These are phyloP conservation scores for Ciconia stormi DNA, from an alignment of 2,113 vertebrate species.

Conservation along the genomic window DNA sequence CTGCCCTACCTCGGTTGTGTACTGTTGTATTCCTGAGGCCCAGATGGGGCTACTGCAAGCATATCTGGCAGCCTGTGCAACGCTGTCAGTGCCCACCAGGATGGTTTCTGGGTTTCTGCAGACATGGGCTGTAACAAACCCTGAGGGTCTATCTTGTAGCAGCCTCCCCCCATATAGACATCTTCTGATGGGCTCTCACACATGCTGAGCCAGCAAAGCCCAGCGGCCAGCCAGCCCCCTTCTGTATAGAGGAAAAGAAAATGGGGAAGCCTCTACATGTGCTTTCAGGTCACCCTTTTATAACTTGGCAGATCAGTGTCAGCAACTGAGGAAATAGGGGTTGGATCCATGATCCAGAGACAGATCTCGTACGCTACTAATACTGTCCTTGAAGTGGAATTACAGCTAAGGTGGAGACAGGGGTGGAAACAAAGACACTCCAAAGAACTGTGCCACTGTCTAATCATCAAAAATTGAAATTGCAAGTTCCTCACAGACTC, in stretches of 20 bases:
- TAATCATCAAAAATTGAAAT: not conserved
- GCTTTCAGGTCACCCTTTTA: not conserved
- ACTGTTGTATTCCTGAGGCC: not conserved
- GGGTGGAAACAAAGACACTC: not conserved
- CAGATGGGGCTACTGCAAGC: not conserved
- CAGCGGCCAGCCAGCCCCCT: not conserved
- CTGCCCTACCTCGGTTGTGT: not conserved
- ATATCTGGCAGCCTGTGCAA: not conserved
- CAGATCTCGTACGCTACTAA: not conserved
- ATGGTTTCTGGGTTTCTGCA: not conserved
- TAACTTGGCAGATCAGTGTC: not conserved
- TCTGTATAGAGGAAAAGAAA: not conserved
- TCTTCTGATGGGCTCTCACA: not conserved
- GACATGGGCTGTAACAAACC: not conserved
- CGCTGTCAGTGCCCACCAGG: not conserved
- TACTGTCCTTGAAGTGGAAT: not conserved
- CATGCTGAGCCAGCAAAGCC: not conserved
- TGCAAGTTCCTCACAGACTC: not conserved
- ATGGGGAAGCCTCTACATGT: not conserved
- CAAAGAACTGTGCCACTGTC: not conserved
- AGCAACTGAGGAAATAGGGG: not conserved
- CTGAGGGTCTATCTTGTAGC: not conserved
- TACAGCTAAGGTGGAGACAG: not conserved
- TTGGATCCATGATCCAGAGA: not conserved
- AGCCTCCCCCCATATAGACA: accelerated